Evolutionary conservation across 2,888 invertebrate species (phyloP).

Genomic region (Epirrita christyi): DNA sequence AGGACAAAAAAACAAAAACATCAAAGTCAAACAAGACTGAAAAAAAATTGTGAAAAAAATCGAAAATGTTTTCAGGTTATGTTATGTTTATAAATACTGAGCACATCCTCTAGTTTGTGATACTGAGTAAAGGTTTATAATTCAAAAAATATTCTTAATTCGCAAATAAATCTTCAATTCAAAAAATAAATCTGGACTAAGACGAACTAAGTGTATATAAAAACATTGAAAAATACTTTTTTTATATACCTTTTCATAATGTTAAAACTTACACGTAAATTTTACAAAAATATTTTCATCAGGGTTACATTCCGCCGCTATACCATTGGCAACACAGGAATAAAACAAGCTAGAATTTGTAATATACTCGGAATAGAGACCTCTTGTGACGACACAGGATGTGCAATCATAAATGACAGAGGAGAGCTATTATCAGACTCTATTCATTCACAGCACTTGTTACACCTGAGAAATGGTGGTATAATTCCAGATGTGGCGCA

Average conservation of each 20-base stretch:
- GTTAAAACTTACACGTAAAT: conserved; percentile 15
- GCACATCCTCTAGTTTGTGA: too few relatives aligned
- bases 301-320: conserved; percentile 6
- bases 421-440: conserved; percentile 93
- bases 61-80: too few relatives aligned
- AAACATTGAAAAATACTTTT: too few relatives aligned
- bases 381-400: conserved; percentile 98
- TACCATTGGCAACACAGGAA: not conserved
- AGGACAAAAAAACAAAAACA: too few relatives aligned
- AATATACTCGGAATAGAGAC: conserved; percentile 97
- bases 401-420: conserved; percentile 91
- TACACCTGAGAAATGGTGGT: conserved; percentile 92
- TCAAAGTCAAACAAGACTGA: too few relatives aligned
- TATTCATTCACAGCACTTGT: conserved; percentile 91
- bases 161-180: too few relatives aligned
- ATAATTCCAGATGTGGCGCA: conserved; percentile 96
- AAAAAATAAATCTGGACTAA: too few relatives aligned
- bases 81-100: too few relatives aligned
- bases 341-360: conserved; percentile 10
- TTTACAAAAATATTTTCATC: not conserved
- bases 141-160: too few relatives aligned
- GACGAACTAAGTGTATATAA: not conserved
- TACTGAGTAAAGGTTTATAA: too few relatives aligned
- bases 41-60: too few relatives aligned
- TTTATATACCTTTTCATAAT: conserved; percentile 6